Conservation (phyloP, 2,888 invertebrate species). For the Drosophila antonietae region DNA sequence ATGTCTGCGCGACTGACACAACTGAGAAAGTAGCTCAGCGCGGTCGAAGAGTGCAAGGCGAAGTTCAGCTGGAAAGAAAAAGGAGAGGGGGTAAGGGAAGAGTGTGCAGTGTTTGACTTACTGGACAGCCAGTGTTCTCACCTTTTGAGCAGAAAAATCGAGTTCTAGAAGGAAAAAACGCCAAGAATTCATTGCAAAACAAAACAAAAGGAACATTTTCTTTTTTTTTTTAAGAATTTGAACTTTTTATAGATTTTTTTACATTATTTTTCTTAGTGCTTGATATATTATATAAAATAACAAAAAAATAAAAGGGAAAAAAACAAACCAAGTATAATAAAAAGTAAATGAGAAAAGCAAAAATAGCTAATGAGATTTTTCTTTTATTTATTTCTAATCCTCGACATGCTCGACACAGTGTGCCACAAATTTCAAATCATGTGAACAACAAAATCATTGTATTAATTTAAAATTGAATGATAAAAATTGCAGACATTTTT, state of each 20-base stretch:
- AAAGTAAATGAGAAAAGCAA: not conserved
- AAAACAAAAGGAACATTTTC: not conserved
- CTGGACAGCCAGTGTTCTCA: conserved; percentile 6
- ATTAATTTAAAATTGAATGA: not conserved
- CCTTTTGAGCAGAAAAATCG: not conserved
- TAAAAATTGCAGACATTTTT: not conserved
- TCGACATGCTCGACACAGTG: not conserved
- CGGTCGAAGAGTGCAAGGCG: conserved; percentile 5
- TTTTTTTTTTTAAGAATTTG: not conserved
- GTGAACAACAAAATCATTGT: not conserved
- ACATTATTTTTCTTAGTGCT: not conserved
- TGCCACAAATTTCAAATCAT: not conserved
- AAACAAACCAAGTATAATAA: not conserved
- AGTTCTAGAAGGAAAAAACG: not conserved
- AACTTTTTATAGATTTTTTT: not conserved
- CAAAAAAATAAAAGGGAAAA: not conserved
- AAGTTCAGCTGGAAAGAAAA: not conserved
- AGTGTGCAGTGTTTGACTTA: not conserved
- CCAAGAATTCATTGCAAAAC: not conserved
- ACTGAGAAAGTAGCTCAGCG: conserved; percentile 66
- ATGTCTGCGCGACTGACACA: conserved; percentile 49
- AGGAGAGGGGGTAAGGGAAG: not conserved
- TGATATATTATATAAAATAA: not conserved
- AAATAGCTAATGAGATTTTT: conserved; percentile 2
- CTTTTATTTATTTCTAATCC: conserved; percentile 1